Percentiles rank a stretch among this genome's conserved stretches.
Conservation (phyloP, 1,140 invertebrate genomes). For the Sesamia nonagrioides region DNA sequence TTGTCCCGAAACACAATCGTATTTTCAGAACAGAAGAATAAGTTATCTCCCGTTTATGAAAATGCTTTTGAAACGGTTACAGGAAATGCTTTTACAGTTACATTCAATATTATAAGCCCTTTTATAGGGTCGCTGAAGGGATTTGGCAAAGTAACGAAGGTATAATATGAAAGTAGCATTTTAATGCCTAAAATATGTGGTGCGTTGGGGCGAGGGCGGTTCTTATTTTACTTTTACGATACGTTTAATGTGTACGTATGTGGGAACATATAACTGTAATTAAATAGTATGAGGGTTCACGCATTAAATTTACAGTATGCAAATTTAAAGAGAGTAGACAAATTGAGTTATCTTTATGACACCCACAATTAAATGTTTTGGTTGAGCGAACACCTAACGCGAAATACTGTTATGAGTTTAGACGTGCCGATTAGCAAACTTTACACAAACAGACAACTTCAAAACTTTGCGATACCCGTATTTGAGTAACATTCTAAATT, state of each 20-base stretch:
- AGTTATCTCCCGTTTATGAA: conserved; percentile 34
- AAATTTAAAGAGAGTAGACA: conserved; percentile 40
- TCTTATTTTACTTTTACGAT: neutral
- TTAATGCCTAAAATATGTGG: conserved; percentile 18
- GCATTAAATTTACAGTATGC: conserved; percentile 38
- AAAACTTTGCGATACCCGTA: conserved; percentile 40
- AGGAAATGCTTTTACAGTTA: conserved; percentile 29
- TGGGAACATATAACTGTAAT: neutral
- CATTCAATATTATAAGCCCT: conserved; percentile 29
- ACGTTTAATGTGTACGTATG: neutral
- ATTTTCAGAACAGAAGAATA: conserved; percentile 26
- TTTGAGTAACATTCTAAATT: conserved; percentile 44
- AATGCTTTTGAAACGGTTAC: conserved; percentile 18
- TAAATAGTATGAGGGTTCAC: conserved; percentile 22
- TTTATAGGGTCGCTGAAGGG: conserved; percentile 12
- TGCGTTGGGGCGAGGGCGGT: neutral
- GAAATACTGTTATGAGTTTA: conserved; percentile 47
- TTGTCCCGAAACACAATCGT: conserved; percentile 22
- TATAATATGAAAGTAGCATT: conserved; percentile 22
- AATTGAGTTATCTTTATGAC: conserved; percentile 43
- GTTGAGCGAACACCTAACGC: neutral
- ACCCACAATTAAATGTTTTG: conserved; percentile 34
- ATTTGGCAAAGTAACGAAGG: conserved; percentile 20
- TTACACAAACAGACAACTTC: conserved; percentile 43
- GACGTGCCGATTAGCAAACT: conserved; percentile 43